These are phyloP conservation scores for Hydrotaea cyrtoneurina DNA, from an alignment of 2,888 invertebrate species.

Conservation along the genomic window DNA sequence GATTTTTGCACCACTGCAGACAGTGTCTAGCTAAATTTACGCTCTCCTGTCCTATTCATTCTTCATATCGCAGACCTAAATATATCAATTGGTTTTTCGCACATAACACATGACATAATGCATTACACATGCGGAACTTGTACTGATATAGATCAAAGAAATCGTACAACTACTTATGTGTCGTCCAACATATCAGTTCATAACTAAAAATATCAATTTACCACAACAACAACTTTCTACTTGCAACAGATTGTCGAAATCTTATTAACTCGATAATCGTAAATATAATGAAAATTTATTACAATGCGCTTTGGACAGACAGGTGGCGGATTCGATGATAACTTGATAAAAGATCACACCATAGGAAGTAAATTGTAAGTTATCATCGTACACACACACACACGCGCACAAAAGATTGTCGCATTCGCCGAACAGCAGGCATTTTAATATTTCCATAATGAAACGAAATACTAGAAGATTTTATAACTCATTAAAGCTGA, in stretches of 20 bases:
- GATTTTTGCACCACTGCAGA: no score
- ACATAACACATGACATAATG: no score
- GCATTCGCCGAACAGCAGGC: not conserved
- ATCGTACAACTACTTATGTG: not conserved
- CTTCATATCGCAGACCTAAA: no score
- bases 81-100: no score
- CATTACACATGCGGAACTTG: no score
- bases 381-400: not conserved
- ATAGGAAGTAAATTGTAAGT: not conserved
- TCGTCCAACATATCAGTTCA: no score
- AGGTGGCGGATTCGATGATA: not conserved
- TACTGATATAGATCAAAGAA: not conserved
- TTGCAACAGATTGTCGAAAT: no score
- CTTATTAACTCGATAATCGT: no score
- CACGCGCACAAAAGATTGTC: not conserved
- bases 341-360: not conserved
- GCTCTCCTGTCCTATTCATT: no score
- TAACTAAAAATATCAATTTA: no score
- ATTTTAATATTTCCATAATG: not conserved
- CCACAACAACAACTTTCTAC: no score
- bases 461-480: not conserved
- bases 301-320: not conserved
- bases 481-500: not conserved
- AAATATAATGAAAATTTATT: constrained; percentile 13
- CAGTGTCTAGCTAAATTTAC: no score